Base-by-base conservation (phyloP, 2,113 vertebrate genomes). In the Girardinichthys multiradiatus region DNA sequence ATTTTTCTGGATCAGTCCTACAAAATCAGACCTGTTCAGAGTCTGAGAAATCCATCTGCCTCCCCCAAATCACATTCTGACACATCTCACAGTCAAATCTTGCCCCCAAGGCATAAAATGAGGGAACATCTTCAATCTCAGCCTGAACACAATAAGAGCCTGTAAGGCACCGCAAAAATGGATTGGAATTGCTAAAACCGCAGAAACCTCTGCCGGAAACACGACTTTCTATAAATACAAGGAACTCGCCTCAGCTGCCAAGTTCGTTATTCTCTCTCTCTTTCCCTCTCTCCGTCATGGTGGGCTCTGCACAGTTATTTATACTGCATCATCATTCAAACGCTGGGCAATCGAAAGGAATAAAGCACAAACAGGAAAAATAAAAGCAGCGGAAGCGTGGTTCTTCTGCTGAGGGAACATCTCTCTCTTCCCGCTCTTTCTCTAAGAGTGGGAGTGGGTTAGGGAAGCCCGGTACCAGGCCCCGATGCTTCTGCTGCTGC, bases 141-240 rank as follows among this genome's bases (percentile, higher is more conserved):
- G 90, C 87, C 89, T 89, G 89, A 84, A 88, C 91, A 93, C 92
- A 94, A 93, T 90, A 73, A 79, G 84, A 54, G 82, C 88, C 89
- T 84, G 84, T 88, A 91, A 94, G 91, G 92, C 82, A 93, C 86
- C 88, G 87, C 90, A 90, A 86, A 91, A 91, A 93, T 75, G 92
- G 92, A 94, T 93, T 93, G 90, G 82, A 89, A 91, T 90, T 88
- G 86, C 88, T 87, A 90, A 88, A 89, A 92, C 77, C 88, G 86
- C 90, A 90, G 91, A 93, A 94, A 94, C 92, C 92, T 93, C 90
- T 92, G 91, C 94, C 94, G 92, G 94, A 95, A 95, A 94, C 92
- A 94, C 92, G 92, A 93, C 92, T 93, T 91, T 89, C 92, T 94
- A 94, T 93, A 94, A 94, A 94, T 94, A 94, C 83, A 77, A 87